These are phyloP conservation scores for Drosophila mauritiana DNA, from an alignment of 1,140 invertebrate species.

Conservation along the genomic window DNA sequence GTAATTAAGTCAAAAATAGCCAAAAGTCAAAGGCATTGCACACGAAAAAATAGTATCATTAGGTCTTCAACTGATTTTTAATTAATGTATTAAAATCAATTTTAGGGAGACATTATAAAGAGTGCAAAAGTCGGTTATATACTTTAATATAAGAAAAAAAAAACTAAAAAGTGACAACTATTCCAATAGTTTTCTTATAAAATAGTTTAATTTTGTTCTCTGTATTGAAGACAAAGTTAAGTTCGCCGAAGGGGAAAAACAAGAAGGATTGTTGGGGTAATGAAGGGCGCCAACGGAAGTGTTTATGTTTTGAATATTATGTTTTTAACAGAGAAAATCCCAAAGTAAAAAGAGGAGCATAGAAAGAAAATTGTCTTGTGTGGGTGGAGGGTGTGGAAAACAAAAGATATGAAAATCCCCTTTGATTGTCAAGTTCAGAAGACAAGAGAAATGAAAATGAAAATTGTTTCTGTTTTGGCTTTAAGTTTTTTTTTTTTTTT, in stretches of 20 bases:
- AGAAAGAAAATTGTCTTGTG: slow-evolving; percentile 16
- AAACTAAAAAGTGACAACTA: no score
- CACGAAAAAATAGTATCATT: not conserved
- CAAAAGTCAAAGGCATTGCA: slow-evolving; percentile 31
- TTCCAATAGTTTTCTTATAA: not conserved
- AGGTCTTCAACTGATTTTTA: not conserved
- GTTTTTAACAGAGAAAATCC: slow-evolving; percentile 46
- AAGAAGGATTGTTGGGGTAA: slow-evolving; percentile 27
- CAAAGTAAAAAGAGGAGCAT: slow-evolving; percentile 23
- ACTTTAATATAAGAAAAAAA: no score
- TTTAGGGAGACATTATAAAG: no score
- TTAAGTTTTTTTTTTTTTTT: slow-evolving; percentile 1
- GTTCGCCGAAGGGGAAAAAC: slow-evolving; percentile 11
- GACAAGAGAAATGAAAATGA: slow-evolving; percentile 62
- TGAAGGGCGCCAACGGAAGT: slow-evolving; percentile 62
- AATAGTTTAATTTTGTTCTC: not conserved
- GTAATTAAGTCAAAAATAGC: slow-evolving; percentile 77
- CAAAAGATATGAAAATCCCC: slow-evolving; percentile 69
- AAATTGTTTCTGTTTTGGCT: slow-evolving; percentile 47
- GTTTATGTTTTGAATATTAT: slow-evolving; percentile 70
- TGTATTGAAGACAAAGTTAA: slow-evolving; percentile 6
- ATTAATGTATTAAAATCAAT: not conserved
- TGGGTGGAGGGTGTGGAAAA: slow-evolving; percentile 27
- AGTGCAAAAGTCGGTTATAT: no score
- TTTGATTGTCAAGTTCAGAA: slow-evolving; percentile 77